Evolutionary conservation across 2,888 invertebrate species (phyloP).

Genomic region (Cephus spinipes): DNA sequence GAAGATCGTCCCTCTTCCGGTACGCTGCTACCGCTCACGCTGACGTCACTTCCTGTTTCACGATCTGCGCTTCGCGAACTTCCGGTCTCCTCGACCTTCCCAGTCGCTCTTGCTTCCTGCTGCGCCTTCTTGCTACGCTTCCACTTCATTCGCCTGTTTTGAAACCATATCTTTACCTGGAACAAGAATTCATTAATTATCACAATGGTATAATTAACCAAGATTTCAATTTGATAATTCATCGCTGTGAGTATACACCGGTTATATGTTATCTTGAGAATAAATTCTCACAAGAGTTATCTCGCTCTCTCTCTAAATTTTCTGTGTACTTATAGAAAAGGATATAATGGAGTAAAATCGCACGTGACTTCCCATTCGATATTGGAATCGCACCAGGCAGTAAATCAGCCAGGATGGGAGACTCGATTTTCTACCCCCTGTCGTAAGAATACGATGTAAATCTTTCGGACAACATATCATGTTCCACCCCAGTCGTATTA

Average conservation of each 20-base stretch:
- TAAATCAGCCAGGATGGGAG: constrained; percentile 34
- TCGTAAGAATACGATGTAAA: constrained; percentile 56
- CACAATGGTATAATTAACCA: background rate
- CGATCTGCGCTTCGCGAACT: constrained; percentile 40
- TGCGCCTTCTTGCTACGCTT: constrained; percentile 97
- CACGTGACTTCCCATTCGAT: background rate
- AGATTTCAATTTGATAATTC: background rate
- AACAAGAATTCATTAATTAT: constrained; percentile 27
- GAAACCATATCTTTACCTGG: constrained; percentile 99
- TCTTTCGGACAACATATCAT: constrained; percentile 62
- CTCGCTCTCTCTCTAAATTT: background rate
- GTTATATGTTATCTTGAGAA: background rate
- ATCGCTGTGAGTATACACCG: background rate
- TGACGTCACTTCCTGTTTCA: constrained; percentile 44
- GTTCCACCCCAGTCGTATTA: constrained; percentile 35
- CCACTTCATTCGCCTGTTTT: constrained; percentile 99
- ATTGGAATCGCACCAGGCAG: constrained; percentile 29
- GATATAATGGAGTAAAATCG: background rate
- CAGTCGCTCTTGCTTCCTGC: constrained; percentile 75
- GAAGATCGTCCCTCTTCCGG: constrained; percentile 50
- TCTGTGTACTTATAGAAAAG: background rate
- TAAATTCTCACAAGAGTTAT: background rate
- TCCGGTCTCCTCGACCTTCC: constrained; percentile 69
- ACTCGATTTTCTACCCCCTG: constrained; percentile 48
- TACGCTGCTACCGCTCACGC: constrained; percentile 35